Evolutionary conservation across 1,140 invertebrate species (phyloP).

Genomic region (Habropoda laboriosa): DNA sequence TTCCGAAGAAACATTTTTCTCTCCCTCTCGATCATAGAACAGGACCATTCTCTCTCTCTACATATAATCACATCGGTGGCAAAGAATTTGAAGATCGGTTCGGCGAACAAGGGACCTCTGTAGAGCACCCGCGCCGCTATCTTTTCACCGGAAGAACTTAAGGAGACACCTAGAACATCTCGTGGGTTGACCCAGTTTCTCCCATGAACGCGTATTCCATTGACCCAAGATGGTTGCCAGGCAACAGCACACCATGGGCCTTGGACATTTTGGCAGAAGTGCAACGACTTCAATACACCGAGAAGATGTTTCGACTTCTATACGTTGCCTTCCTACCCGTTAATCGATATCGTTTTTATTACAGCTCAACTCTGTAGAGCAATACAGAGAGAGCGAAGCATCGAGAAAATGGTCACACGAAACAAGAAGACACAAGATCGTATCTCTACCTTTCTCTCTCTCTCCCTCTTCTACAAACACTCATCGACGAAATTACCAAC

Average conservation of each 20-base stretch:
- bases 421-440: background rate
- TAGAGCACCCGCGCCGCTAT: background rate
- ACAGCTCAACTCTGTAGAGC: background rate
- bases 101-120: background rate
- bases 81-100: background rate
- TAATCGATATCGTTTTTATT: background rate
- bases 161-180: conserved; percentile 57
- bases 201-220: conserved; percentile 68
- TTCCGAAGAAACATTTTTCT: background rate
- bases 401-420: background rate
- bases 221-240: conserved; percentile 72
- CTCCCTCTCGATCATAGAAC: background rate
- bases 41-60: no score
- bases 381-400: background rate
- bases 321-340: background rate
- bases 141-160: conserved; percentile 15
- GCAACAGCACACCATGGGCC: conserved; percentile 63
- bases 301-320: background rate
- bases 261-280: conserved; percentile 33
- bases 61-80: no score
- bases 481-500: no score
- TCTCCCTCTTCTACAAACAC: background rate
- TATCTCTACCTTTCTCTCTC: no score
- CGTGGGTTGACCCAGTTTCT: conserved; percentile 69
- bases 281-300: conserved; percentile 22